phyloP scores from a whole-genome alignment of 1,140 invertebrate species.

The Halyomorpha halys region DNA sequence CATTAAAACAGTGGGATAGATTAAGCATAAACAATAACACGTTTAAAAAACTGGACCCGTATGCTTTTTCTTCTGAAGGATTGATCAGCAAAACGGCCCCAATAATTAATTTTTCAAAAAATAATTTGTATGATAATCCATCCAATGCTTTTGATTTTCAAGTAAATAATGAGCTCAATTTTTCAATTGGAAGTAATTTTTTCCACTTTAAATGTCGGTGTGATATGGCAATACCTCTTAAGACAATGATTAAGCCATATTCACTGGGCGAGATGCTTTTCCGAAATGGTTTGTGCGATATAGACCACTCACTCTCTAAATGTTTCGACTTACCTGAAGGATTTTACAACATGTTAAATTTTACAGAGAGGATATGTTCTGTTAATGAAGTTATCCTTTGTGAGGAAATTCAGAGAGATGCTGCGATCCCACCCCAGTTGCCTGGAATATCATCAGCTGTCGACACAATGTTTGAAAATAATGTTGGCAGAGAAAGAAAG shows the following conservation, averaged over 20 bases:
- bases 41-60: slow-evolving; percentile 44
- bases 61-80: slow-evolving; percentile 42
- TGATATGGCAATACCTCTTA: slow-evolving; percentile 40
- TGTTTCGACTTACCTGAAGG: slow-evolving; percentile 53
- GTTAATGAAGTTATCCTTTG: slow-evolving; percentile 33
- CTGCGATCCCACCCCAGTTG: slow-evolving; percentile 21
- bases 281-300: slow-evolving; percentile 50
- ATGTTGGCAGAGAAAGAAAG: slow-evolving; percentile 37
- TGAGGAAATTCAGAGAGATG: slow-evolving; percentile 26
- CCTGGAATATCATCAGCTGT: slow-evolving; percentile 26
- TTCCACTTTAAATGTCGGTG: slow-evolving; percentile 52
- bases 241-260: slow-evolving; percentile 27
- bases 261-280: slow-evolving; percentile 38
- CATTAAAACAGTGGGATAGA: slow-evolving; percentile 50
- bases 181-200: slow-evolving; percentile 48
- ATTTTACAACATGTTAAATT: slow-evolving; percentile 50
- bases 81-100: slow-evolving; percentile 6
- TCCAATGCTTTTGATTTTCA: slow-evolving; percentile 39
- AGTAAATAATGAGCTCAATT: slow-evolving; percentile 33
- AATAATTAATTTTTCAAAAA: slow-evolving; percentile 49
- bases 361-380: slow-evolving; percentile 47
- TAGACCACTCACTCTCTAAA: slow-evolving; percentile 44
- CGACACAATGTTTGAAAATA: slow-evolving; percentile 25
- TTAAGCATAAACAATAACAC: slow-evolving; percentile 51
- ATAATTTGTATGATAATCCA: slow-evolving; percentile 44